Conservation (phyloP, 2,113 vertebrate genomes). For the Thalassoma bifasciatum region DNA sequence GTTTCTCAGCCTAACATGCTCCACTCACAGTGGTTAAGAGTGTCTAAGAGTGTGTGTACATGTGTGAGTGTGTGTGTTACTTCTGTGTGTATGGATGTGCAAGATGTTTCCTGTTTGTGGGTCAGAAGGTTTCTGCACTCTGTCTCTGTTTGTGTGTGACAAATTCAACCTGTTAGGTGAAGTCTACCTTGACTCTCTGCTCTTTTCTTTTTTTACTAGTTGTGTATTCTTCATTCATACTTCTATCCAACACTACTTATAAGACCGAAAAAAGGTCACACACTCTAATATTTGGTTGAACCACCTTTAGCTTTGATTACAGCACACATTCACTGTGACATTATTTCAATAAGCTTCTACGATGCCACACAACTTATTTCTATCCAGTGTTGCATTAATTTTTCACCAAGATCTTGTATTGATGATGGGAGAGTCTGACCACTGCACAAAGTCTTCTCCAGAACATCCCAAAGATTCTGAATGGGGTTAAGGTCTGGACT, state of each 20-base stretch:
- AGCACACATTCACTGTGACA: too few relatives aligned
- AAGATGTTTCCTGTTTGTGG: not conserved
- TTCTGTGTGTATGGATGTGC: not conserved
- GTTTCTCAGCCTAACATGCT: slow-evolving; percentile 33
- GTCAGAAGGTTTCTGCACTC: slow-evolving; percentile 32
- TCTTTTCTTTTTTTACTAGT: slow-evolving; percentile 27
- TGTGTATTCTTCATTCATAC: not conserved
- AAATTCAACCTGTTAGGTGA: slow-evolving; percentile 62
- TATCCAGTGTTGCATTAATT: too few relatives aligned
- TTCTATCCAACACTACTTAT: not conserved
- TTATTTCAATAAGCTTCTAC: too few relatives aligned
- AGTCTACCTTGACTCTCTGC: slow-evolving; percentile 26
- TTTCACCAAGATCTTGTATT: too few relatives aligned
- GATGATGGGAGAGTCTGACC: too few relatives aligned
- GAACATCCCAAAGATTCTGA: too few relatives aligned
- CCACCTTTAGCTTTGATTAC: too few relatives aligned
- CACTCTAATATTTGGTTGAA: too few relatives aligned
- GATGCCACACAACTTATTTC: too few relatives aligned
- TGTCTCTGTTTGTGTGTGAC: slow-evolving; percentile 49
- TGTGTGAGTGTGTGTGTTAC: not conserved
- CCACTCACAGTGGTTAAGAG: slow-evolving; percentile 3
- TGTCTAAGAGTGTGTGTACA: not conserved
- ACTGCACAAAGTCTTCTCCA: too few relatives aligned
- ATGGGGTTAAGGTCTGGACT: too few relatives aligned
- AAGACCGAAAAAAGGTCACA: too few relatives aligned